Evolutionary conservation across 2,113 vertebrate species (phyloP), one percentile per base, ranked within the genome.

Genomic region (Tinamus guttatus): DNA sequence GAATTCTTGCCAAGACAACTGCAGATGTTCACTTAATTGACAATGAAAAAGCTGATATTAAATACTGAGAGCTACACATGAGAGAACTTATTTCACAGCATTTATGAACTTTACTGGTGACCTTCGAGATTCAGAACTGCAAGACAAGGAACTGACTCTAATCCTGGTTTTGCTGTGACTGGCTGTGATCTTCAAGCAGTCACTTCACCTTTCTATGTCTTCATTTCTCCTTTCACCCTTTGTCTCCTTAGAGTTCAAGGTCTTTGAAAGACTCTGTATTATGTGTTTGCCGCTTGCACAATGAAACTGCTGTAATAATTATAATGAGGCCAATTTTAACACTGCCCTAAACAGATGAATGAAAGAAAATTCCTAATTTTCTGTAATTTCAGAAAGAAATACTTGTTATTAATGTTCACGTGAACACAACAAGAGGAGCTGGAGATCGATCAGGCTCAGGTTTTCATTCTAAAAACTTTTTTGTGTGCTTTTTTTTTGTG

Each of bases 311-410:
- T 85, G 83, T 82, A 94, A 52, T 77, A 91, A 89, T 95, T 82
- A 80, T 65, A 90, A 94, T 95, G 70, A 93, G 62, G 58, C 81
- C 65, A 91, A 84, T 94, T 93, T 92, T 85, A 92, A 82, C 41
- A 88, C 82, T 67, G 58, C 54, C 79, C 43, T 91, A 56, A 28
- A n/a, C 30, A 68, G 54, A 86, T 40, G 91, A 92, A 95, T 81
- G 71, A 94, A 93, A 94, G 89, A 93, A 94, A 92, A 73, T 79
- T 87, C 59, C 82, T 83, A 58, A 93, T 96, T 93, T 96, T 96
- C 84, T 93, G 71, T 79, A 96, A 95, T 96, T 93, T 92, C 36
- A 87, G 56, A 90, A 91, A 94, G n/a, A 95, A 94, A 90, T 94
- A 86, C 69, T 90, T 85, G 40, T 96, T 96, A 94, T 81, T 97